Evolutionary conservation across 2,113 vertebrate species (phyloP), one percentile per base, ranked within the genome.

Genomic region (Gobius niger): DNA sequence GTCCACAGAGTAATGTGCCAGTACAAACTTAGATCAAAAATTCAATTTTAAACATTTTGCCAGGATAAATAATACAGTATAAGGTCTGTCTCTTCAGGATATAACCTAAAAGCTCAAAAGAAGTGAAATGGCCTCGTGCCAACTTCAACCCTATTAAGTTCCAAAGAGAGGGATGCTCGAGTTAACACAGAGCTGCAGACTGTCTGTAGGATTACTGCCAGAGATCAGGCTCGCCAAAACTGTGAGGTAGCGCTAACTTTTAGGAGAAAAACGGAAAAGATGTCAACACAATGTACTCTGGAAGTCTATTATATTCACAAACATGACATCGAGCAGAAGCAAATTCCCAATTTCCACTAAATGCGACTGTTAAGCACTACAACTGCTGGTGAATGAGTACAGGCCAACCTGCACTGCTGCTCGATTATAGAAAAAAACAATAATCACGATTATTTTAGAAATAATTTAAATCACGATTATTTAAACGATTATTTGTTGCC

Each of bases 1-100:
- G 47, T 64, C 13, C 2, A 64, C 75, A 18, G 51, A 53, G 13
- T 77, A 34, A 63, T 12, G 74, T 67, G 75, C 61, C 67, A 63
- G 68, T 72, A 67, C 75, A 64, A 34, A 68, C 61, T 75, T 50
- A 68, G 65, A 81, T 81, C 69, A 81, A 70, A 8, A 46, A 44
- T 51, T 65, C 68, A 47, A 72, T 53, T 77, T 83, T 70, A 13
- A 18, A 61, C 59, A 66, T 70, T 70, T 76, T 60, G n/a, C 78
- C 61, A 47, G 10, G 60, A 81, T 81, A 69, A 82, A 66, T 78
- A 68, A 85, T 82, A 34, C 24, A 34, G 24, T 34, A 70, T 67
- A 85, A 85, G 83, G 75, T 71, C 51, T 7, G 73, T 85, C 77
- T 77, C 67, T 77, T 82, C 79, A 40, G 54, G 70, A 78, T 83